These are phyloP conservation scores for Coleophora deauratella DNA, from an alignment of 2,888 invertebrate genomes.

Conservation along the genomic window DNA sequence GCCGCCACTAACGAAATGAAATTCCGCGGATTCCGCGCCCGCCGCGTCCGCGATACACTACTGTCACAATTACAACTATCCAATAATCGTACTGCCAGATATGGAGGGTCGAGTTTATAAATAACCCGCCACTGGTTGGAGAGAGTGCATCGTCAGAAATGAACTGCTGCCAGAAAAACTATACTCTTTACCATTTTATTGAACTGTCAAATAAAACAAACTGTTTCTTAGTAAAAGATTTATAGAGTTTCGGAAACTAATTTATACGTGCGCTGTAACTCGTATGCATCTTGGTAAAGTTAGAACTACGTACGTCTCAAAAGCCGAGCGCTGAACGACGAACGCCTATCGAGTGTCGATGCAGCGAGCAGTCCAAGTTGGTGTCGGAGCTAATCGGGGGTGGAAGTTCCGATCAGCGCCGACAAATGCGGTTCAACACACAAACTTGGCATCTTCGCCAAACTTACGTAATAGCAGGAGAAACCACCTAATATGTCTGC, in stretches of 20 bases:
- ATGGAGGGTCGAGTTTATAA: conserved; percentile 18
- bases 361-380: conserved; percentile 30
- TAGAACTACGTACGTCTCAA: neutral
- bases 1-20: conserved; percentile 62
- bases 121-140: conserved; percentile 8
- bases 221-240: too few species aligned
- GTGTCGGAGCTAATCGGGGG: conserved; percentile 51
- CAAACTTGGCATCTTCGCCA: conserved; percentile 38
- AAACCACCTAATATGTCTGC: conserved; percentile 17
- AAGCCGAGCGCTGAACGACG: neutral
- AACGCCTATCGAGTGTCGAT: neutral
- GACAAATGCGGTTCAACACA: conserved; percentile 59
- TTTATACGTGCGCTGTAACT: too few species aligned
- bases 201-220: too few species aligned
- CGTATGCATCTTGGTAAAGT: too few species aligned
- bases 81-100: conserved; percentile 23
- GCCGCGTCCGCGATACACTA: conserved; percentile 31
- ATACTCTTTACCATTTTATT: too few species aligned
- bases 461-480: conserved; percentile 22
- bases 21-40: conserved; percentile 53
- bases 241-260: too few species aligned
- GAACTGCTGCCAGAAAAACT: too few species aligned
- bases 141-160: too few species aligned
- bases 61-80: conserved; percentile 32
- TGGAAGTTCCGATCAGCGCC: conserved; percentile 42